A percentile compares a stretch with the other conserved stretches of the same genome.
phyloP scores from a whole-genome alignment of 1,140 invertebrate genomes.

The Ericerus pela region DNA sequence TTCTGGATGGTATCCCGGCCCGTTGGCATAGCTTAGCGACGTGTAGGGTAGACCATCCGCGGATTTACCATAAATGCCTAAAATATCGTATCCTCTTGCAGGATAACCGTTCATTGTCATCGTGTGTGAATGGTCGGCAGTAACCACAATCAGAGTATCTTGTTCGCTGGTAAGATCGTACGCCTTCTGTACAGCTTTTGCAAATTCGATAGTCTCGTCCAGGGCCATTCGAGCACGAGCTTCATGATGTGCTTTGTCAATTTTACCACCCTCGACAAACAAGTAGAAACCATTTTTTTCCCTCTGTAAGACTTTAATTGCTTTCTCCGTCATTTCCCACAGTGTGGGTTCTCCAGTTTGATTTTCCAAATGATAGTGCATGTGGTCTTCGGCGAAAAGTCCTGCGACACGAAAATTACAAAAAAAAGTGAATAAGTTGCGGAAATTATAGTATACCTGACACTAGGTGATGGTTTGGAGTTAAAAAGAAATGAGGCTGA shows the following conservation, averaged over 20 bases:
- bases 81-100: conserved; percentile 48
- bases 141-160: conserved; percentile 49
- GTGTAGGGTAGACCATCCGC: conserved; percentile 49
- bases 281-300: conserved; percentile 52
- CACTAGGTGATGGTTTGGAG: too few species aligned
- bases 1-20: conserved; percentile 39
- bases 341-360: conserved; percentile 40
- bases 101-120: conserved; percentile 50
- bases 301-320: conserved; percentile 54
- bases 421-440: too few species aligned
- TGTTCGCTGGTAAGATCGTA: conserved; percentile 21
- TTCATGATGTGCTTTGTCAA: conserved; percentile 52
- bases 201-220: conserved; percentile 49
- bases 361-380: conserved; percentile 32
- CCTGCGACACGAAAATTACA: too few species aligned
- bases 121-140: conserved; percentile 48
- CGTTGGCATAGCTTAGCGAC: conserved; percentile 58
- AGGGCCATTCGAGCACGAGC: conserved; percentile 45
- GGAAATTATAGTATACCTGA: too few species aligned
- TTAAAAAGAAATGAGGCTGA: too few species aligned
- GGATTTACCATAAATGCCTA: conserved; percentile 31
- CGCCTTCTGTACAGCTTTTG: conserved; percentile 39
- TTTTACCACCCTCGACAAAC: conserved; percentile 48
- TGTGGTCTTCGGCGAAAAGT: conserved; percentile 22
- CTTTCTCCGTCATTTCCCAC: conserved; percentile 62